These are phyloP conservation scores for Oedothorax gibbosus DNA, from an alignment of 1,140 invertebrate genomes.

Conservation along the genomic window DNA sequence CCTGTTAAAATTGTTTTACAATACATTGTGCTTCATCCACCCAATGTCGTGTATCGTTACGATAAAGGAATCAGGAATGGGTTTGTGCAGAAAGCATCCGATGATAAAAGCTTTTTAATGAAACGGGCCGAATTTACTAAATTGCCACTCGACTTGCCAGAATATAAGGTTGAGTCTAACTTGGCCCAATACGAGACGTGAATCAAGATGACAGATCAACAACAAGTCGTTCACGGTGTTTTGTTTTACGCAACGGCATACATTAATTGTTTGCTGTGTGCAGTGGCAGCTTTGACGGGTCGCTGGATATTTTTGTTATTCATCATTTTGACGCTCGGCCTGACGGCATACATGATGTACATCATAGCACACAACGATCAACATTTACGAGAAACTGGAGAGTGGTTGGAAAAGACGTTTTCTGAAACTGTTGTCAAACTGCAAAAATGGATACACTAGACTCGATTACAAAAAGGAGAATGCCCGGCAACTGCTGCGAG, in stretches of 20 bases:
- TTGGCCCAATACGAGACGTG: background rate
- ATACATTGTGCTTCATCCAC: background rate
- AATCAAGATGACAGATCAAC: background rate
- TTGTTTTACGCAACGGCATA: slow-evolving; percentile 15
- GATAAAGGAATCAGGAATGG: too few relatives aligned
- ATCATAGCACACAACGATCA: background rate
- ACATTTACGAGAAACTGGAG: background rate
- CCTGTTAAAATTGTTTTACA: background rate
- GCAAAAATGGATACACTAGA: background rate
- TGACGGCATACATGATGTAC: slow-evolving; percentile 19
- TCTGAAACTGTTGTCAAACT: background rate
- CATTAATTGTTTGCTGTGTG: background rate
- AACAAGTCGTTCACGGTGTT: background rate
- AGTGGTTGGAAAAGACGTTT: background rate
- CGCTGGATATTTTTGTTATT: slow-evolving; percentile 18
- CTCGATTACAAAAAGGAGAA: background rate
- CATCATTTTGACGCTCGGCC: slow-evolving; percentile 7
- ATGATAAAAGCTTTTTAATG: background rate
- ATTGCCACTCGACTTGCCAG: background rate
- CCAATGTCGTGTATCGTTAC: background rate
- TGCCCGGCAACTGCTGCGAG: background rate
- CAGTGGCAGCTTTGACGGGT: background rate
- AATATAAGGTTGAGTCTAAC: background rate
- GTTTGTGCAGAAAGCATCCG: too few relatives aligned
- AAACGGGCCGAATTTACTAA: background rate